Conservation (phyloP, 2,113 vertebrate species). For the Hippocampus zosterae region DNA sequence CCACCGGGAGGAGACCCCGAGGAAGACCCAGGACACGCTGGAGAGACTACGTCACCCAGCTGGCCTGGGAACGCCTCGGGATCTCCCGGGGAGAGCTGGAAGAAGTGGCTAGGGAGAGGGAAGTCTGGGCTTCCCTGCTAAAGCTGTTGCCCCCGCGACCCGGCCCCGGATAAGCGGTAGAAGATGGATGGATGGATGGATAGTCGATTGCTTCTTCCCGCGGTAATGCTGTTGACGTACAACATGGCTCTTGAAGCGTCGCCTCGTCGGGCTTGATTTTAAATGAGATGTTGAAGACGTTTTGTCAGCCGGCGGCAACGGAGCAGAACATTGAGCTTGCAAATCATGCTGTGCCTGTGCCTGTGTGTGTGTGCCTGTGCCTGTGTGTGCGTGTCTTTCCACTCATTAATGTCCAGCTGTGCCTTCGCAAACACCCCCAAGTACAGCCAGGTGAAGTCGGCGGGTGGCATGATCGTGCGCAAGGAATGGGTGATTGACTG, state of each 20-base stretch:
- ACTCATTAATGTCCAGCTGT: conserved; percentile 70
- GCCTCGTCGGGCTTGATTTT: neutral
- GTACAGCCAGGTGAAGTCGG: conserved; percentile 85
- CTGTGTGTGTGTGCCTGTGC: no score
- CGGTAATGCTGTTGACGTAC: neutral
- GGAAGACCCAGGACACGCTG: no score
- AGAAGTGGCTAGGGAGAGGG: no score
- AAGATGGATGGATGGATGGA: no score
- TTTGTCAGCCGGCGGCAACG: conserved; percentile 12
- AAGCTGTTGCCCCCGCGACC: no score
- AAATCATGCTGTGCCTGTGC: neutral
- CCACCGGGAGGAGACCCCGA: no score
- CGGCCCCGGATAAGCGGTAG: no score
- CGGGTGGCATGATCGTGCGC: conserved; percentile 80
- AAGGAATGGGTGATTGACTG: conserved; percentile 90
- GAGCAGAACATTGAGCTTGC: conserved; percentile 10
- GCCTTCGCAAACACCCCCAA: conserved; percentile 91
- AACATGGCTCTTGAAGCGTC: neutral
- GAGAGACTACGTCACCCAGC: no score
- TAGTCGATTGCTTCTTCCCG: neutral
- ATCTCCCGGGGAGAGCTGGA: no score
- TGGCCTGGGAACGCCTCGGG: no score
- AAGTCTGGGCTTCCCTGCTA: no score
- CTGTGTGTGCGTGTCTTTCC: neutral
- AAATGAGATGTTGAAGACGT: neutral